These are phyloP conservation scores for Zoanthus solanderi DNA, from an alignment of 92 coral and sea anemone species.

Conservation along the genomic window DNA sequence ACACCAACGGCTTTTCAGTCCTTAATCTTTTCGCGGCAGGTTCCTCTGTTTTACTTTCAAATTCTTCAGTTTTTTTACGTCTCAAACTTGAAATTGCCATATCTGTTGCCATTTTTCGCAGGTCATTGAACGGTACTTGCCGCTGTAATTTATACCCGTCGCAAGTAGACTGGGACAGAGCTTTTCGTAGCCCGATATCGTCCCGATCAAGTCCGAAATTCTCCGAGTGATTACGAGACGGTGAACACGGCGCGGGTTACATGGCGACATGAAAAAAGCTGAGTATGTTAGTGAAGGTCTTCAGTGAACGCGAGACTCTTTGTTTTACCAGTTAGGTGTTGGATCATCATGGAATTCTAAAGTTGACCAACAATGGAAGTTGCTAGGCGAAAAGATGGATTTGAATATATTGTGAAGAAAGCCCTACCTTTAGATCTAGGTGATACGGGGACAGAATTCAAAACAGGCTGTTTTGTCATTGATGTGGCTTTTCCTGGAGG, in stretches of 20 bases:
- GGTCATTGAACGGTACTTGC: background rate
- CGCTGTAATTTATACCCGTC: background rate
- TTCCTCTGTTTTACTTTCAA: background rate
- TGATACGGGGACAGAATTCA: slow-evolving; percentile 55
- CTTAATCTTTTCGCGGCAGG: slow-evolving; percentile 21
- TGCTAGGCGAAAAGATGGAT: slow-evolving; percentile 30
- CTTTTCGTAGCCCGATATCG: background rate
- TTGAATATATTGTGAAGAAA: slow-evolving; percentile 67
- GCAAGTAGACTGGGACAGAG: slow-evolving; percentile 20
- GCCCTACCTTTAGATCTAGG: slow-evolving; percentile 63
- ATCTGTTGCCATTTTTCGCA: slow-evolving; percentile 21
- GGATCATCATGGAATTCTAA: background rate
- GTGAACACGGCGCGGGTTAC: background rate
- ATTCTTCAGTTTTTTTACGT: slow-evolving; percentile 14
- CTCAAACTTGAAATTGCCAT: background rate
- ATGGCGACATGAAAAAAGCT: background rate
- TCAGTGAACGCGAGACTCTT: background rate
- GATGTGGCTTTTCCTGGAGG: slow-evolving; percentile 68
- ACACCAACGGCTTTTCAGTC: slow-evolving; percentile 8
- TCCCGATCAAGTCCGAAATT: background rate
- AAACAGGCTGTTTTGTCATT: slow-evolving; percentile 69
- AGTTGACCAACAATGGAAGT: slow-evolving; percentile 37
- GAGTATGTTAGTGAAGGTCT: background rate
- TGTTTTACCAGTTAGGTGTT: background rate
- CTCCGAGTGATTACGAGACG: background rate